Evolutionary conservation across 2,797 vertebrate genomes (phyloP), one percentile per base, ranked within the genome.

Genomic region (Enteromius radiatus): DNA sequence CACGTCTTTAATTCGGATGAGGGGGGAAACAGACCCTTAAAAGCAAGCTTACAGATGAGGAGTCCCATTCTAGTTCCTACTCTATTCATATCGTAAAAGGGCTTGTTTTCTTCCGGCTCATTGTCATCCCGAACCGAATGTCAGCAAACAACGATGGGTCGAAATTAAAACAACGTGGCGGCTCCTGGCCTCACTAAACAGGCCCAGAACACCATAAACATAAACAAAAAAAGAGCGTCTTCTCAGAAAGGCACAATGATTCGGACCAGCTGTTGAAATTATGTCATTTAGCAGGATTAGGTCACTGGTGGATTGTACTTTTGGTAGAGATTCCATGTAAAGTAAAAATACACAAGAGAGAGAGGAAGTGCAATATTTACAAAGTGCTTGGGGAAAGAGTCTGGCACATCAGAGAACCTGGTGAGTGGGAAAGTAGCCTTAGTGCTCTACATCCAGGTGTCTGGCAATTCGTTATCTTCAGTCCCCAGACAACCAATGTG

Each of bases 41-140:
- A 90, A 91, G 84, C 88, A 85, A 86, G 88, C 84, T 90, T 92
- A 91, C 77, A 90, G 91, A 89, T 69, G 74, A 91, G 91, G 90
- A 91, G 91, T 91, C 87, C 88, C 86, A 85, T 86, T 88, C 81
- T 85, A 82, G 81, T 84, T 85, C 84, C 81, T 68, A 74, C 81
- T 87, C 86, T 81, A 89, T 91, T 91, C 88, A 86, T 92, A 87
- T 87, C 89, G 85, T 89, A 88, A 93, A 92, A 92, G 89, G 90
- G 86, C 87, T 90, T 93, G 93, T 94, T 95, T 95, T 95, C 92
- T 94, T 94, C 93, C 92, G 91, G 93, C 88, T 90, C 87, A 90
- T 92, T 93, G 93, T 94, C 90, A 88, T 91, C 87, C 76, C 82
- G 74, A 92, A 90, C 89, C 89, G 87, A 94, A 94, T 93, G 94